Conservation (phyloP, 1,140 invertebrate species). For the Drosophila novamexicana region DNA sequence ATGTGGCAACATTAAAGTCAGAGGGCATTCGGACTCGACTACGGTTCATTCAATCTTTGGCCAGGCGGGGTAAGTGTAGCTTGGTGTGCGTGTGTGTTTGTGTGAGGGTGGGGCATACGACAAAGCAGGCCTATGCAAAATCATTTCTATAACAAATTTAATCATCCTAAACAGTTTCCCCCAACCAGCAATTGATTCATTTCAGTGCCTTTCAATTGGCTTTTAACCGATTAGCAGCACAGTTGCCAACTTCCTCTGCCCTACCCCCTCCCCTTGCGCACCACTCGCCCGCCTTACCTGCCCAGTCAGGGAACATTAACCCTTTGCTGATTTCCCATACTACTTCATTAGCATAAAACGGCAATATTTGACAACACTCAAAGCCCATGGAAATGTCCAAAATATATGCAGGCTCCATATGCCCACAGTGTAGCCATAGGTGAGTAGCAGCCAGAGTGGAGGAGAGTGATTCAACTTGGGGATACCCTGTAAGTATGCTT, state of each 20-base stretch:
- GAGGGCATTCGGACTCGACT: conserved; percentile 24
- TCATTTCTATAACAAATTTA: conserved; percentile 80
- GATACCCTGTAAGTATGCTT: conserved; percentile 14
- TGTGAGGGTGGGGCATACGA: conserved; percentile 7
- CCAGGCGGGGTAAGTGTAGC: background rate
- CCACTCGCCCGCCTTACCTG: background rate
- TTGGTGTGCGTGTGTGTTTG: background rate
- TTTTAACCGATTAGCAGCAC: conserved; percentile 71
- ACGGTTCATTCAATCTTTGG: conserved; percentile 48
- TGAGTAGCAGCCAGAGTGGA: background rate
- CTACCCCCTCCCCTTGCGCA: background rate
- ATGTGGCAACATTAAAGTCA: conserved; percentile 58
- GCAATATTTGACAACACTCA: conserved; percentile 64
- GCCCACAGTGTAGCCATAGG: background rate
- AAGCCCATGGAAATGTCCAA: conserved; percentile 18
- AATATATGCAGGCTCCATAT: conserved; percentile 47
- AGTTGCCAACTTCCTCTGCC: conserved; percentile 22
- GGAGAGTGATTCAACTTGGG: background rate
- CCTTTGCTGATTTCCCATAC: conserved; percentile 54
- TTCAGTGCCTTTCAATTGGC: conserved; percentile 78
- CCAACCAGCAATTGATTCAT: conserved; percentile 70
- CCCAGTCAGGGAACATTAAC: conserved; percentile 41
- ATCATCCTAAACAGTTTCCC: conserved; percentile 74
- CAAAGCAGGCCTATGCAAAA: conserved; percentile 52
- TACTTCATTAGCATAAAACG: conserved; percentile 72